Conservation (phyloP, 2,113 vertebrate genomes). For the Xenopus laevis region DNA sequence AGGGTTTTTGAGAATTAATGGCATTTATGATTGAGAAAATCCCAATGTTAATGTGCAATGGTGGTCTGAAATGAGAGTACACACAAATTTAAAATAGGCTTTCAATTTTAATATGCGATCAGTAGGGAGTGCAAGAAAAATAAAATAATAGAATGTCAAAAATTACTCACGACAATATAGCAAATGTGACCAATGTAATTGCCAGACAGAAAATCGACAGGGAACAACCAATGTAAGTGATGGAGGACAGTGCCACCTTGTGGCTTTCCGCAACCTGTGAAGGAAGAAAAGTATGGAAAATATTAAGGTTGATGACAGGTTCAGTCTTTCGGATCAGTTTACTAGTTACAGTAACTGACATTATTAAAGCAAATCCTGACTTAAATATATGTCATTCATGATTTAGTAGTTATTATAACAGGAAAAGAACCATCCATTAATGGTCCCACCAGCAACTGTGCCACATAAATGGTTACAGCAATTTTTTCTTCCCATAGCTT, state of each 20-base stretch:
- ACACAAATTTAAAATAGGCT: neutral
- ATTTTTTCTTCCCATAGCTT: no score
- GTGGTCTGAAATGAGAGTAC: constrained; percentile 11
- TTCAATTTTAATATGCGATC: neutral
- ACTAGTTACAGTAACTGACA: no score
- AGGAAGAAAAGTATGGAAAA: constrained; percentile 10
- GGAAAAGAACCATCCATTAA: no score
- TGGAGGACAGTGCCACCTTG: constrained; percentile 90
- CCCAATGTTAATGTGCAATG: constrained; percentile 27
- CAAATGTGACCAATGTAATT: constrained; percentile 89
- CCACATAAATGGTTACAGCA: no score
- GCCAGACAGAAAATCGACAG: constrained; percentile 87
- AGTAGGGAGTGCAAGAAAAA: constrained; percentile 3
- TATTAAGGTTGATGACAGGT: neutral
- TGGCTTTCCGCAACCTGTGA: constrained; percentile 75
- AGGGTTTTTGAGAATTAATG: constrained; percentile 48
- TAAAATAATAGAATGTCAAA: constrained; percentile 33
- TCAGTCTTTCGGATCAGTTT: no score
- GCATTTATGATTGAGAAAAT: constrained; percentile 47
- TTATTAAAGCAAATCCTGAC: no score
- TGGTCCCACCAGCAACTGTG: no score
- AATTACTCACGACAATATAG: constrained; percentile 88
- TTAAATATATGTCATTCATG: no score
- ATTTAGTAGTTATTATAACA: no score
- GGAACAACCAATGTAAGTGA: constrained; percentile 90